phyloP scores from a whole-genome alignment of 2,797 vertebrate genomes.

The Chelmon rostratus region DNA sequence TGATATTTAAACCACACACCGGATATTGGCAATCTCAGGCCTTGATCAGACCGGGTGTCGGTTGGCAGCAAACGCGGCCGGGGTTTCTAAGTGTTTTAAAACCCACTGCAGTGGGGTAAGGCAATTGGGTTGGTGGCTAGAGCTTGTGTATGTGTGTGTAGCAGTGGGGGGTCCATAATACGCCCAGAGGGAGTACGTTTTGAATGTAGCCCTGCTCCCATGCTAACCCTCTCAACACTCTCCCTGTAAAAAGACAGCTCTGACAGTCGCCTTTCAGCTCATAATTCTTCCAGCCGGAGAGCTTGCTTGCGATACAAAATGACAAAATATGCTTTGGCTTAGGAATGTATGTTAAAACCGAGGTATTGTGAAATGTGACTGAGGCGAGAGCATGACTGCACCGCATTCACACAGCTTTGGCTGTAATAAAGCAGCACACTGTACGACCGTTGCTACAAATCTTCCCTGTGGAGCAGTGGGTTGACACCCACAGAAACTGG shows the following conservation, averaged over 20 bases:
- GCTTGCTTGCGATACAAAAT: slow-evolving; percentile 49
- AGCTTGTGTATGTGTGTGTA: slow-evolving; percentile 39
- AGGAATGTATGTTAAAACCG: slow-evolving; percentile 61
- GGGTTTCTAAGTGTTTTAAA: slow-evolving; percentile 52
- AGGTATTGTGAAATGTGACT: slow-evolving; percentile 70
- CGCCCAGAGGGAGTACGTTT: slow-evolving; percentile 64
- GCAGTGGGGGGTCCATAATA: slow-evolving; percentile 61
- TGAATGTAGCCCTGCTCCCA: slow-evolving; percentile 56
- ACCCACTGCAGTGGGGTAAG: slow-evolving; percentile 44
- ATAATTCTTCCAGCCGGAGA: slow-evolving; percentile 58
- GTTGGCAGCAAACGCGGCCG: slow-evolving; percentile 58
- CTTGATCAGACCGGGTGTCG: slow-evolving; percentile 64
- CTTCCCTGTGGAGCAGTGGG: slow-evolving; percentile 54
- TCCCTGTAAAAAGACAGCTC: slow-evolving; percentile 59
- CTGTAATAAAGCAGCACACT: slow-evolving; percentile 59
- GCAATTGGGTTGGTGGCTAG: slow-evolving; percentile 45
- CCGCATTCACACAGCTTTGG: slow-evolving; percentile 67
- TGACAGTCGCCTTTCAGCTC: slow-evolving; percentile 62
- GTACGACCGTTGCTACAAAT: slow-evolving; percentile 67
- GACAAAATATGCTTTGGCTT: slow-evolving; percentile 64
- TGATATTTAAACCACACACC: slow-evolving; percentile 75
- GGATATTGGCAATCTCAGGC: slow-evolving; percentile 73
- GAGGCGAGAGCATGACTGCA: slow-evolving; percentile 54
- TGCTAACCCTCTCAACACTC: slow-evolving; percentile 67
- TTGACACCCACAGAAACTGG: slow-evolving; percentile 70